phyloP scores from a whole-genome alignment of 2,113 vertebrate genomes.

The Silurus glanis region DNA sequence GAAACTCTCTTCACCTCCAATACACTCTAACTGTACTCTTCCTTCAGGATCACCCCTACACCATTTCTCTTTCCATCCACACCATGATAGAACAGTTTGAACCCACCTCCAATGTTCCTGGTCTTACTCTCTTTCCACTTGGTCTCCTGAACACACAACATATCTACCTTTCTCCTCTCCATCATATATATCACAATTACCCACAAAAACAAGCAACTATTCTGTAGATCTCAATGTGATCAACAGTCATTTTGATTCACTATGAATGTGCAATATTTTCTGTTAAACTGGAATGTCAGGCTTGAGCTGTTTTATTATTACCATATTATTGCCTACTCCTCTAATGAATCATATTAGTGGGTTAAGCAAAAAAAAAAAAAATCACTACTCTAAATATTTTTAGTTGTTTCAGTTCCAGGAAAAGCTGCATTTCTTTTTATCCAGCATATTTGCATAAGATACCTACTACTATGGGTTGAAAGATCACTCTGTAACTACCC shows the following conservation, averaged over 20 bases:
- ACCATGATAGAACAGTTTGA: no score
- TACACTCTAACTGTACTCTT: no score
- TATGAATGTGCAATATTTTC: neutral
- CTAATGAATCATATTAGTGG: neutral
- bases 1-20: no score
- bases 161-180: no score
- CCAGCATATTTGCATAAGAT: neutral
- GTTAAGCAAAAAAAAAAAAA: neutral
- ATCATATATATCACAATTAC: neutral
- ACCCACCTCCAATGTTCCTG: no score
- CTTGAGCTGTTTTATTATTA: neutral
- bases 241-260: neutral
- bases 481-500: neutral
- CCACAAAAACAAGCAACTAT: neutral
- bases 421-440: neutral
- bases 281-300: neutral
- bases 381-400: neutral
- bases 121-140: no score
- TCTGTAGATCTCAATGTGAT: neutral
- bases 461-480: neutral
- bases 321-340: neutral
- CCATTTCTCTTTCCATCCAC: no score
- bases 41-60: no score
- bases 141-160: no score
- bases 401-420: neutral